phyloP scores from a whole-genome alignment of 2,113 vertebrate species.

The Trogon surrucura region DNA sequence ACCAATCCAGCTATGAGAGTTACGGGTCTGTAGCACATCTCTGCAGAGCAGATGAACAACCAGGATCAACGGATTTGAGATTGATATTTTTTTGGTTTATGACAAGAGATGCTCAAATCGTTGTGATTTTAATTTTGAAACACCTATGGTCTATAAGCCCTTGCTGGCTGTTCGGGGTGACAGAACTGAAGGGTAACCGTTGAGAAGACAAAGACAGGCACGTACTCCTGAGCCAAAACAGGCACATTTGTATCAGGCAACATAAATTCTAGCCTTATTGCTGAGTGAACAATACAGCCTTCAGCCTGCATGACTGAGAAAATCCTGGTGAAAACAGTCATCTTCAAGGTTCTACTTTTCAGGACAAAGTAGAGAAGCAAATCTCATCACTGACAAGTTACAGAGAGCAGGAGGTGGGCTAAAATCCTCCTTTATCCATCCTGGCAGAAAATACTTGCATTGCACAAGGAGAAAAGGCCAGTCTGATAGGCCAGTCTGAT shows the following conservation, averaged over 20 bases:
- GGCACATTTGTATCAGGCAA: background rate
- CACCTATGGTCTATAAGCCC: background rate
- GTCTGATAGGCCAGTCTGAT: background rate
- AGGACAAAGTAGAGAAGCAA: background rate
- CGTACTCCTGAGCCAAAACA: background rate
- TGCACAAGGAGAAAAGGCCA: background rate
- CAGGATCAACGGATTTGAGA: background rate
- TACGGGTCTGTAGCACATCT: background rate
- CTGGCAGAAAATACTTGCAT: background rate
- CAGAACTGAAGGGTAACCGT: background rate
- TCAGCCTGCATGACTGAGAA: background rate
- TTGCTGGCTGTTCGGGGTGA: background rate
- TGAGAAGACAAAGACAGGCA: background rate
- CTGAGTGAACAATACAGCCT: rapidly evolving
- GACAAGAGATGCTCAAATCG: background rate
- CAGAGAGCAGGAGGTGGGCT: background rate
- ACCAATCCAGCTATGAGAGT: background rate
- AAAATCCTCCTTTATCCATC: background rate
- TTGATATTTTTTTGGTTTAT: background rate
- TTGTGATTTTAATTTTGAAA: background rate
- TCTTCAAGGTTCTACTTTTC: background rate
- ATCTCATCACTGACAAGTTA: background rate
- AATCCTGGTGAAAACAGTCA: background rate
- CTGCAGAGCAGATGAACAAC: background rate
- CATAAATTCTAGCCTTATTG: background rate